These are phyloP conservation scores for Babyrousa celebensis DNA, from an alignment of 2,797 vertebrate species.

Conservation along the genomic window DNA sequence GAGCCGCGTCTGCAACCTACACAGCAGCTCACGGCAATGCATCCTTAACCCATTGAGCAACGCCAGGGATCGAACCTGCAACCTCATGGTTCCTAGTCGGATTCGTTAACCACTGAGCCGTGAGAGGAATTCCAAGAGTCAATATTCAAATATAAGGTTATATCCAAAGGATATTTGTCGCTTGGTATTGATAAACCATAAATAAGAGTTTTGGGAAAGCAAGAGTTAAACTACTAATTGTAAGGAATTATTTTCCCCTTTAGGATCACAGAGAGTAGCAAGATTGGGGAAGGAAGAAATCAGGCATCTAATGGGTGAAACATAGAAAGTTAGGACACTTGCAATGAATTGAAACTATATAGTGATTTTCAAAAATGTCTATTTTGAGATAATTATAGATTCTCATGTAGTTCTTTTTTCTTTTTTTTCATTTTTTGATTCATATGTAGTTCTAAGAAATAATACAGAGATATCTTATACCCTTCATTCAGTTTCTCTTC, in stretches of 20 bases:
- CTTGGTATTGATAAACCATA: neutral
- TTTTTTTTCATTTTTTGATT: too few species aligned
- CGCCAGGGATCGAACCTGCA: too few species aligned
- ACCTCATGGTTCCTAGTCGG: too few species aligned
- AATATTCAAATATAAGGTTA: neutral
- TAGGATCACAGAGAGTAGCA: slow-evolving; percentile 29
- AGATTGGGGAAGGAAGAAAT: slow-evolving; percentile 59
- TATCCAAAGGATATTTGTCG: neutral
- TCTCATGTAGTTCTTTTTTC: neutral
- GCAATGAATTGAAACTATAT: slow-evolving; percentile 4
- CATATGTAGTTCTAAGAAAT: neutral
- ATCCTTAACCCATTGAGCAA: too few species aligned
- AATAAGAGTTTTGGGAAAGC: slow-evolving; percentile 39
- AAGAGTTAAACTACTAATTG: neutral
- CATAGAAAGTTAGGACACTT: slow-evolving; percentile 7
- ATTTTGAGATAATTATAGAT: slow-evolving; percentile 50
- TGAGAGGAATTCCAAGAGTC: neutral
- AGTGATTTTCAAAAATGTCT: neutral
- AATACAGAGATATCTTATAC: neutral
- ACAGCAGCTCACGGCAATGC: too few species aligned
- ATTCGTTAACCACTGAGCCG: too few species aligned
- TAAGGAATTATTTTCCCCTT: slow-evolving; percentile 27
- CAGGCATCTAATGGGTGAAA: neutral
- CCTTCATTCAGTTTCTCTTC: neutral
- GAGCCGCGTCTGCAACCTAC: too few species aligned